These are phyloP conservation scores for Chaetops frenatus DNA, from an alignment of 2,113 vertebrate genomes.

Conservation along the genomic window DNA sequence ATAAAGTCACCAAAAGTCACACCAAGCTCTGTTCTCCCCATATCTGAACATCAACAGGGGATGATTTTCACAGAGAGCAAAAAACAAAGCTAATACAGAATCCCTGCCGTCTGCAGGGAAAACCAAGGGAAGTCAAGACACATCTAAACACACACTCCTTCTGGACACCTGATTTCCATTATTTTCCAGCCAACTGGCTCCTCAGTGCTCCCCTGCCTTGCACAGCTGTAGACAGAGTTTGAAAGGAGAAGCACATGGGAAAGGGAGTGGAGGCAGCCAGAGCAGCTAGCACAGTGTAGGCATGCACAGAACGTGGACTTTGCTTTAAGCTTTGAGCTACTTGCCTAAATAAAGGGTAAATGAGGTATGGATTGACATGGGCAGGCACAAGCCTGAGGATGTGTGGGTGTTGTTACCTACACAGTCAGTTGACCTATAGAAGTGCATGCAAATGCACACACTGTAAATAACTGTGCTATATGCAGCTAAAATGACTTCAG, in stretches of 20 bases:
- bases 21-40: not conserved
- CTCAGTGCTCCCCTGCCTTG: not conserved
- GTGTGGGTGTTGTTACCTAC: not conserved
- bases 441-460: rapidly evolving
- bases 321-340: not conserved
- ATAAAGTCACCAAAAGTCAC: not conserved
- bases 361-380: not conserved
- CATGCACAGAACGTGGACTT: not conserved
- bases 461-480: not conserved
- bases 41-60: not conserved
- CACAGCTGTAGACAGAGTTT: not conserved
- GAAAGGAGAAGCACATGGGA: not conserved
- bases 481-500: not conserved
- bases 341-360: not conserved
- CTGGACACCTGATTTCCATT: constrained; percentile 18
- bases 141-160: not conserved
- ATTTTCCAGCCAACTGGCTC: constrained; percentile 40
- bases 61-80: not conserved
- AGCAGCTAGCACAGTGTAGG: not conserved
- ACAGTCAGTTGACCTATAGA: not conserved
- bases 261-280: not conserved
- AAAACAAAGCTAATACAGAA: not conserved
- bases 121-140: not conserved
- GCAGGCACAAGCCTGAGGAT: not conserved
- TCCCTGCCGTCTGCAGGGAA: not conserved